Evolutionary conservation across 2,888 invertebrate species (phyloP).

Genomic region (Chymomyza caudatula): DNA sequence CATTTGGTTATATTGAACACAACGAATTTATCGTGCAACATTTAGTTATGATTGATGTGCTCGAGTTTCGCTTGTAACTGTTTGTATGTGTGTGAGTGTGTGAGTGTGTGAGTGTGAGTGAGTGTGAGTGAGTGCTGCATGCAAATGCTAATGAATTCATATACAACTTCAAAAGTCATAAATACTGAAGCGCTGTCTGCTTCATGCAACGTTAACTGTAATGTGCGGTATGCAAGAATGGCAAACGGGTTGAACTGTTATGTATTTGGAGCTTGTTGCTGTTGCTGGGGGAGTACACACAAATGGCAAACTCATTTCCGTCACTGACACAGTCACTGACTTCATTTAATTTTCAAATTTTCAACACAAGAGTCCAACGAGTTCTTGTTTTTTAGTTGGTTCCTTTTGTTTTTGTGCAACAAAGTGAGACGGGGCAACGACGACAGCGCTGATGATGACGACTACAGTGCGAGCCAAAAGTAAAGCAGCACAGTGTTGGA

Average conservation of each 20-base stretch:
- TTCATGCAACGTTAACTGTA: slow-evolving; percentile 60
- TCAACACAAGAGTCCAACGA: slow-evolving; percentile 61
- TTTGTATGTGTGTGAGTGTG: neutral
- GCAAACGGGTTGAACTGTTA: neutral
- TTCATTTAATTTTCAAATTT: slow-evolving; percentile 65
- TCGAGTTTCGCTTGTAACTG: neutral
- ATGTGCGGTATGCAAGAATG: slow-evolving; percentile 16
- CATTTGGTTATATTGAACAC: slow-evolving; percentile 37
- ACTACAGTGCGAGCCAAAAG: neutral
- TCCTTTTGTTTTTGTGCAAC: slow-evolving; percentile 59
- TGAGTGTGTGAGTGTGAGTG: neutral
- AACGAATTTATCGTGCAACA: slow-evolving; percentile 55
- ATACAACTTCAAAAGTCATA: slow-evolving; percentile 58
- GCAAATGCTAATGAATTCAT: slow-evolving; percentile 58
- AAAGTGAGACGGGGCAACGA: slow-evolving; percentile 47
- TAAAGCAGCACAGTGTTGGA: neutral
- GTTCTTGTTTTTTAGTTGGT: slow-evolving; percentile 25
- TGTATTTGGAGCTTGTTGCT: neutral
- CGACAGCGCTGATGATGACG: neutral
- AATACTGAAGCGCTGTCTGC: slow-evolving; percentile 49
- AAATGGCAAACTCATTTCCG: slow-evolving; percentile 57
- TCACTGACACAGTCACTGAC: slow-evolving; percentile 62
- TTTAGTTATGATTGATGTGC: slow-evolving; percentile 56
- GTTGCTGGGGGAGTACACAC: neutral
- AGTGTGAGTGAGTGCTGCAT: slow-evolving; percentile 39